A percentile compares a stretch with the other conserved stretches of the same genome.
Conservation (phyloP, 2,888 invertebrate genomes). For the Operophtera brumata region DNA sequence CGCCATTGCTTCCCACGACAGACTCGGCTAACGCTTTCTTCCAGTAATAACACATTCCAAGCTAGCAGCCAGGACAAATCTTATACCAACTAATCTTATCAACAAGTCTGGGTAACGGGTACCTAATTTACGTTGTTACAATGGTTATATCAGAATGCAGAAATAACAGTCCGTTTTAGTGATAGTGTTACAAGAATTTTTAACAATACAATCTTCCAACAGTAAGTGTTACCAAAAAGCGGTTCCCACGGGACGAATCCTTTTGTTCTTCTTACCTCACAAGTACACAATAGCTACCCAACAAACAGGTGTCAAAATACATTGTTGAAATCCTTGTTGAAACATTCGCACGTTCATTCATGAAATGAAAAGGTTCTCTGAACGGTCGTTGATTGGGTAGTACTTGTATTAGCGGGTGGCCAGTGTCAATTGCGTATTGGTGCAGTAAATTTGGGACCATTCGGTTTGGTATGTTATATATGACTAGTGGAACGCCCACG, state of each 20-base stretch:
- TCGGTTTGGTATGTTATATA: neutral
- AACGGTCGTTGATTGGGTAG: conserved; percentile 13
- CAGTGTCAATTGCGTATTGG: neutral
- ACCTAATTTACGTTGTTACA: neutral
- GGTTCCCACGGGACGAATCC: conserved; percentile 24
- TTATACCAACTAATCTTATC: too few relatives aligned
- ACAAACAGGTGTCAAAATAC: conserved; percentile 24
- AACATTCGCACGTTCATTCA: conserved; percentile 27
- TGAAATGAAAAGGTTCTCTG: conserved; percentile 4
- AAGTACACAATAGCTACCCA: conserved; percentile 13
- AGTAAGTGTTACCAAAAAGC: conserved; percentile 10
- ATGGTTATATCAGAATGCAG: conserved; percentile 6
- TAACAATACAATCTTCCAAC: neutral
- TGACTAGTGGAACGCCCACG: too few relatives aligned
- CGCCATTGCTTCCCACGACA: too few relatives aligned
- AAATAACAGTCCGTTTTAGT: neutral
- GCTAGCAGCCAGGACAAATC: too few relatives aligned
- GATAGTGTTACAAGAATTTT: neutral
- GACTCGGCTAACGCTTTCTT: too few relatives aligned
- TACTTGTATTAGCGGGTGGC: conserved; percentile 10
- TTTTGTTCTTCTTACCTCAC: conserved; percentile 15
- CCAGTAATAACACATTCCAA: too few relatives aligned
- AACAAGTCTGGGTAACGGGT: too few relatives aligned
- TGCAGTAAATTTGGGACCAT: neutral
- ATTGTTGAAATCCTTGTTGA: conserved; percentile 28